Conservation (phyloP, 2,113 vertebrate genomes). For the Hippocampus abdominalis region DNA sequence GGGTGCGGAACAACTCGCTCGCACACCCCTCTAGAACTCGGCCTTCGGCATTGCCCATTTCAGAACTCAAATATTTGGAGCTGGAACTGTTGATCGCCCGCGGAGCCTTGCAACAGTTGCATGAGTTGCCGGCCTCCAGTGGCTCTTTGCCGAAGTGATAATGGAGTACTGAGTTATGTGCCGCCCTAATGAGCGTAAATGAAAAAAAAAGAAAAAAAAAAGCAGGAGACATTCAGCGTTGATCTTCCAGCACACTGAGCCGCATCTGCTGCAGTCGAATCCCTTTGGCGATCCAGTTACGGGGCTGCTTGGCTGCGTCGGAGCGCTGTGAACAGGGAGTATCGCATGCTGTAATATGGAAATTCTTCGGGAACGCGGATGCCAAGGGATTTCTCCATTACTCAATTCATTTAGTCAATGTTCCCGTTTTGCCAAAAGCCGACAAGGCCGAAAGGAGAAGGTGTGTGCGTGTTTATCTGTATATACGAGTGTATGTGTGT, state of each 20-base stretch:
- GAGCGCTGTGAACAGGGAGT: constrained; percentile 75
- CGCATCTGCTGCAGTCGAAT: constrained; percentile 79
- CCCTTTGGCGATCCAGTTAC: constrained; percentile 82
- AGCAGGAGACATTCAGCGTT: constrained; percentile 67
- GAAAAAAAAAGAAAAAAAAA: constrained; percentile 70
- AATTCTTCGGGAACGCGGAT: constrained; percentile 80
- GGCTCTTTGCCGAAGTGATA: constrained; percentile 64
- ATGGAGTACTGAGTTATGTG: constrained; percentile 67
- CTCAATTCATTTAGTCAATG: constrained; percentile 82
- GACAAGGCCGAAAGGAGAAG: constrained; percentile 29
- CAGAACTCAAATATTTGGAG: constrained; percentile 1
- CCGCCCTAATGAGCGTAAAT: constrained; percentile 82
- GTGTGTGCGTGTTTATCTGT: neutral
- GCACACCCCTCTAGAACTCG: too few species aligned
- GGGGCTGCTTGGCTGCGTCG: constrained; percentile 71
- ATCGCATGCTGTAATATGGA: constrained; percentile 85
- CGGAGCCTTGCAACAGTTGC: constrained; percentile 7
- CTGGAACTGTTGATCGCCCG: constrained; percentile 18
- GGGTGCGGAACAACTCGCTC: too few species aligned
- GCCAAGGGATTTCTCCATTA: constrained; percentile 76
- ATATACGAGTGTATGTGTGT: too few species aligned
- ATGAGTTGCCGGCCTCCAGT: constrained; percentile 17
- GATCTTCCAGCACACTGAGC: constrained; percentile 12
- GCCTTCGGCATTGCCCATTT: too few species aligned
- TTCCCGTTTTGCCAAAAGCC: constrained; percentile 51